Conservation (phyloP, 2,888 invertebrate genomes). For the Drosophila affinis region DNA sequence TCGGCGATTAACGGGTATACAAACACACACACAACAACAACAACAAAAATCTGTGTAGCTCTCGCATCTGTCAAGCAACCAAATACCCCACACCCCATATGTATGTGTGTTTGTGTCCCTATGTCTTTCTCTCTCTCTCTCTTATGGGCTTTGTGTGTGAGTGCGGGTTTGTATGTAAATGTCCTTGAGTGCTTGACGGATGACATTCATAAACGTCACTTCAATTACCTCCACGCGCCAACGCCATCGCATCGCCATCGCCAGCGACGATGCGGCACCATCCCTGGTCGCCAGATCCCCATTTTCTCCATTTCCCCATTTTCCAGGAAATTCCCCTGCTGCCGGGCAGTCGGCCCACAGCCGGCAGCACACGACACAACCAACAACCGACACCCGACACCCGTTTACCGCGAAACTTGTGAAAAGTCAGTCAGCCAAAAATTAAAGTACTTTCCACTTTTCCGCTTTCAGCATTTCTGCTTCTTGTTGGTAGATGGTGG, state of each 20-base stretch:
- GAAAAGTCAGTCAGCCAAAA: conserved; percentile 70
- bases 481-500: conserved; percentile 14
- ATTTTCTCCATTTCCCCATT: conserved; percentile 7
- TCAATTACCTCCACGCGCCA: conserved; percentile 80
- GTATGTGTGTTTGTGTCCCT: conserved; percentile 18
- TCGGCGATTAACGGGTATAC: conserved; percentile 10
- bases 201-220: conserved; percentile 83
- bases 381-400: conserved; percentile 11
- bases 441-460: conserved; percentile 50
- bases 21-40: conserved; percentile 7
- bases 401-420: conserved; percentile 64
- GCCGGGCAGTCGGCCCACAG: too few relatives aligned
- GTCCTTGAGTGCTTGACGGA: conserved; percentile 78
- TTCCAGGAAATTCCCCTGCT: background rate
- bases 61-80: conserved; percentile 77
- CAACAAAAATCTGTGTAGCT: conserved; percentile 67
- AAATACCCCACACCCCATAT: conserved; percentile 46
- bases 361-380: background rate
- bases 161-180: conserved; percentile 68
- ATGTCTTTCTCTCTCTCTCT: background rate
- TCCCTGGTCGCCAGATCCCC: conserved; percentile 5
- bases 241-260: conserved; percentile 54
- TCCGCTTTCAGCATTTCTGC: conserved; percentile 28
- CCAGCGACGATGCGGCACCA: conserved; percentile 35
- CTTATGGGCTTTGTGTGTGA: conserved; percentile 13